Percentiles rank a stretch among this genome's conserved stretches.
phyloP scores from a whole-genome alignment of 64 coral and sea anemone species.

The Acropora tenuis region DNA sequence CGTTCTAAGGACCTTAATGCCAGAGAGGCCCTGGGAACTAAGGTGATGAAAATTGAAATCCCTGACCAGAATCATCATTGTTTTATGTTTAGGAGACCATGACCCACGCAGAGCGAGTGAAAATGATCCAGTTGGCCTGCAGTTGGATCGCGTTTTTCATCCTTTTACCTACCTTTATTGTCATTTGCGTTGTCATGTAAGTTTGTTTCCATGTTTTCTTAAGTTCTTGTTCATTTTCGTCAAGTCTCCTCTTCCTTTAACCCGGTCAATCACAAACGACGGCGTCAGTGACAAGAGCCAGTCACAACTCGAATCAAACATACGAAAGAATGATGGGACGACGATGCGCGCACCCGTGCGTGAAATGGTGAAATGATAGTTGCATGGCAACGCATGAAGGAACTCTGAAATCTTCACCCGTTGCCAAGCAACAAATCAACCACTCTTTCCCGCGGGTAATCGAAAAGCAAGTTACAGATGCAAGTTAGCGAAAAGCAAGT shows the following conservation, averaged over 20 bases:
- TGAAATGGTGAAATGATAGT: too few relatives aligned
- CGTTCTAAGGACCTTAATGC: neutral
- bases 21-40: neutral
- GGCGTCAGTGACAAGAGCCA: neutral
- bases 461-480: too few relatives aligned
- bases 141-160: slow-evolving; percentile 31
- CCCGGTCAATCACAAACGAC: neutral
- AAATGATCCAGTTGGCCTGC: slow-evolving; percentile 4
- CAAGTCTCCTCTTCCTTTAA: neutral
- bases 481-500: too few relatives aligned
- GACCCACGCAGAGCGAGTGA: neutral
- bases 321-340: neutral
- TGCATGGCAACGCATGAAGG: too few relatives aligned
- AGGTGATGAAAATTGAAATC: neutral
- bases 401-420: too few relatives aligned
- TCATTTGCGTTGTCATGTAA: slow-evolving; percentile 41
- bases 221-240: neutral
- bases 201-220: neutral
- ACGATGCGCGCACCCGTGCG: too few relatives aligned
- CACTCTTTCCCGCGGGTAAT: too few relatives aligned
- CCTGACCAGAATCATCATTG: neutral
- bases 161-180: slow-evolving; percentile 12
- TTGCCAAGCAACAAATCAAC: too few relatives aligned
- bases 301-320: neutral
- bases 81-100: neutral